Conservation (phyloP, 2,113 vertebrate genomes). For the Varanus komodoensis region DNA sequence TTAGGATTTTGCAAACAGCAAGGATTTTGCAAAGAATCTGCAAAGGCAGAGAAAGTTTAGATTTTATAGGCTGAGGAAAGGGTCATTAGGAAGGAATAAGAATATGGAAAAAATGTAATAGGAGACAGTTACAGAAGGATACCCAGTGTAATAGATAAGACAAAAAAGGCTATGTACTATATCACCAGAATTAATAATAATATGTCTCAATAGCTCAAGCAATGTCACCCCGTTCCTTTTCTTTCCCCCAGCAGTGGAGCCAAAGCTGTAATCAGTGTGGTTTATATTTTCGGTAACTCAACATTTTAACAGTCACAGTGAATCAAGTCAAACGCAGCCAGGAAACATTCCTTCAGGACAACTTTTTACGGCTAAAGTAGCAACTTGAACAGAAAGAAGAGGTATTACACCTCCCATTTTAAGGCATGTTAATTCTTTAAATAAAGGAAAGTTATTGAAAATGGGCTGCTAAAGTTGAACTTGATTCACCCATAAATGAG, state of each 20-base stretch:
- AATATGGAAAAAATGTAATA: slow-evolving; percentile 62
- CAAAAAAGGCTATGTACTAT: slow-evolving; percentile 68
- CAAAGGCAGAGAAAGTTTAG: slow-evolving; percentile 70
- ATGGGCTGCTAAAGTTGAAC: slow-evolving; percentile 53
- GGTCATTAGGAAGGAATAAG: slow-evolving; percentile 73
- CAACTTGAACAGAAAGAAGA: slow-evolving; percentile 57
- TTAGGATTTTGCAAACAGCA: slow-evolving; percentile 60
- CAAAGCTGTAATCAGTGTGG: slow-evolving; percentile 65
- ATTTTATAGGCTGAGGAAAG: slow-evolving; percentile 71
- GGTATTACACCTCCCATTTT: slow-evolving; percentile 54
- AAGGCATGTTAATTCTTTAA: slow-evolving; percentile 70
- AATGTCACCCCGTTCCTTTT: slow-evolving; percentile 62
- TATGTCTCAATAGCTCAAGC: slow-evolving; percentile 69
- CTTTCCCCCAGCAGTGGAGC: slow-evolving; percentile 50
- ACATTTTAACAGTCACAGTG: slow-evolving; percentile 63
- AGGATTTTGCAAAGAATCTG: slow-evolving; percentile 72
- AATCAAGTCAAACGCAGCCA: slow-evolving; percentile 67
- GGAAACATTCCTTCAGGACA: slow-evolving; percentile 71
- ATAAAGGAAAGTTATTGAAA: slow-evolving; percentile 71
- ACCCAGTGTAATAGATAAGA: slow-evolving; percentile 70
- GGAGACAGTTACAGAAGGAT: slow-evolving; percentile 68
- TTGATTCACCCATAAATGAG: slow-evolving; percentile 59
- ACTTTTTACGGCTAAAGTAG: slow-evolving; percentile 62
- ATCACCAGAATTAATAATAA: slow-evolving; percentile 71
- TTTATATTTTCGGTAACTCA: slow-evolving; percentile 69